A percentile compares a stretch with the other conserved stretches of the same genome.
Conservation (phyloP, 1,140 invertebrate genomes). For the Kradibia gibbosae region DNA sequence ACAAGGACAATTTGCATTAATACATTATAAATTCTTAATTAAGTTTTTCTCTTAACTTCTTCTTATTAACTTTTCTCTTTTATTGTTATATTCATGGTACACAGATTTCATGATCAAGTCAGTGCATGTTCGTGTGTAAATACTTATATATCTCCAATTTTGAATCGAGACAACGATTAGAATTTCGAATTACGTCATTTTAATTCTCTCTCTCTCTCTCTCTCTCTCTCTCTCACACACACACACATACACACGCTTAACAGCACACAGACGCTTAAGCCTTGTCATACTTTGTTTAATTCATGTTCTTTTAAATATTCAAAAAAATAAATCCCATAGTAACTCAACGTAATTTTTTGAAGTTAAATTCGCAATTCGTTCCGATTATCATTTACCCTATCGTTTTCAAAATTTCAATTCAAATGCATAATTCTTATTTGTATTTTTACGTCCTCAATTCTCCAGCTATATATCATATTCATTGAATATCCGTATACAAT, state of each 20-base stretch:
- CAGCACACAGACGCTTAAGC: no score
- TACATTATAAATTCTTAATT: conserved; percentile 4
- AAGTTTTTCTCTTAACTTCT: neutral
- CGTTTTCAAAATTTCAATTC: no score
- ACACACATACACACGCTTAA: no score
- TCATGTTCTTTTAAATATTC: conserved; percentile 20
- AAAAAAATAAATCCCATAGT: conserved; percentile 72
- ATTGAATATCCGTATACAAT: conserved; percentile 5
- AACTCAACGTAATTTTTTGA: conserved; percentile 51
- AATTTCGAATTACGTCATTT: conserved; percentile 14
- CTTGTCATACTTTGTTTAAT: neutral
- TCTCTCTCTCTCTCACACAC: neutral
- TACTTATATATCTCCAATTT: conserved; percentile 44
- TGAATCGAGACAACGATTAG: conserved; percentile 33
- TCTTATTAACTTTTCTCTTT: no score
- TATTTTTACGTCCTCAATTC: neutral
- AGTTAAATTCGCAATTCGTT: no score
- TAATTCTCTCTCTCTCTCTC: conserved; percentile 19
- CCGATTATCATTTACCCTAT: neutral
- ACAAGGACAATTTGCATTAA: conserved; percentile 16
- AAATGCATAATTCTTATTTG: neutral
- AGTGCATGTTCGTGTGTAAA: neutral
- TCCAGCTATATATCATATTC: neutral
- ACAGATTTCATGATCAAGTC: neutral
- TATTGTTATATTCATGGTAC: conserved; percentile 23